These are phyloP conservation scores for Pipistrellus pygmaeus DNA, from an alignment of 2,797 vertebrate species.

Conservation along the genomic window DNA sequence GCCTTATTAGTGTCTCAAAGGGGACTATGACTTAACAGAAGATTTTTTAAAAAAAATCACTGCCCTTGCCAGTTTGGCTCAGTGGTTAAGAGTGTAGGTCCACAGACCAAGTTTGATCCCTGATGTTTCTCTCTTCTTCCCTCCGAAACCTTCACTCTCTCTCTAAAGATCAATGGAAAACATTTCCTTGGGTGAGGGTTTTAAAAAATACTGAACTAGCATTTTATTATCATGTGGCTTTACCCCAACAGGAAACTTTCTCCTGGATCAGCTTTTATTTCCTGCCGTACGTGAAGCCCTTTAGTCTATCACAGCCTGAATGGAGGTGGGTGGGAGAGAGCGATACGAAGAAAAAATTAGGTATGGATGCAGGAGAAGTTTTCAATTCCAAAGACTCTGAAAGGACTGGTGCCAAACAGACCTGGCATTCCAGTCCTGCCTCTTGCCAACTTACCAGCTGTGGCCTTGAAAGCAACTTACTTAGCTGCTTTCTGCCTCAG, in stretches of 20 bases:
- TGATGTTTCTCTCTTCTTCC: too few relatives aligned
- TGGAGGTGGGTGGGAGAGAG: not conserved
- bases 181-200: not conserved
- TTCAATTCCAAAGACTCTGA: constrained; percentile 45
- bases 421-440: not conserved
- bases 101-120: too few relatives aligned
- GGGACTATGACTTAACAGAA: not conserved
- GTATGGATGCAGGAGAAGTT: not conserved
- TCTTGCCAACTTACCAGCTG: not conserved
- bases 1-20: constrained; percentile 42
- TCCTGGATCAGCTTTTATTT: constrained; percentile 35
- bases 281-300: constrained; percentile 29
- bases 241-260: not conserved
- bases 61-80: too few relatives aligned
- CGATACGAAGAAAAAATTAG: constrained; percentile 37
- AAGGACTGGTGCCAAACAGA: not conserved
- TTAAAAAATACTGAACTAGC: not conserved
- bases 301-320: not conserved
- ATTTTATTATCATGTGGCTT: constrained; percentile 42
- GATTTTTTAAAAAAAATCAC: not conserved
- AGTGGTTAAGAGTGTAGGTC: too few relatives aligned
- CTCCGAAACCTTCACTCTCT: too few relatives aligned
- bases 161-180: too few relatives aligned
- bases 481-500: constrained; percentile 1
- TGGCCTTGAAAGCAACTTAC: constrained; percentile 37